Conservation (phyloP, 2,113 vertebrate species). For the Octodon degus region DNA sequence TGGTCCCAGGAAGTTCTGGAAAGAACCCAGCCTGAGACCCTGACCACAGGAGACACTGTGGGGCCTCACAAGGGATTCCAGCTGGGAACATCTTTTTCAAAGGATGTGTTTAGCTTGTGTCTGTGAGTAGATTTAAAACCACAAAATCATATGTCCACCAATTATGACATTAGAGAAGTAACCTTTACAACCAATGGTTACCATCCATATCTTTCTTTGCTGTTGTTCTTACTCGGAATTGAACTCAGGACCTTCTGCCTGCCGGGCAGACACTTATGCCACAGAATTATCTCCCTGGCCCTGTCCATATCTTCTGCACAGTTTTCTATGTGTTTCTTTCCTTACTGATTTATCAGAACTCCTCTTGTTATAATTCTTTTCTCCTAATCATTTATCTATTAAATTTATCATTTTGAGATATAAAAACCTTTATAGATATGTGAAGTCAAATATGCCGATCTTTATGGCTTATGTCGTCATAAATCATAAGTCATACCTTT, state of each 20-base stretch:
- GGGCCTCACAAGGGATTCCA: not conserved
- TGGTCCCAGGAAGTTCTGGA: not conserved
- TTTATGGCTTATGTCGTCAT: not conserved
- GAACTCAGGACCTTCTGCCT: too few relatives aligned
- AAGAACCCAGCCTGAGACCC: not conserved
- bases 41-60: accelerated
- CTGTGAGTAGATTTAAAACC: not conserved
- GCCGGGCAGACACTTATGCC: too few relatives aligned
- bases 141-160: not conserved
- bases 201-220: not conserved
- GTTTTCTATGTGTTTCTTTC: not conserved
- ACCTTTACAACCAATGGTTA: not conserved
- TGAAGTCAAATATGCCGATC: not conserved
- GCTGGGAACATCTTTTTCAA: not conserved
- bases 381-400: not conserved
- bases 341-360: not conserved
- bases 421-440: not conserved
- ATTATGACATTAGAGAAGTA: not conserved
- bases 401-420: not conserved
- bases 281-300: too few relatives aligned
- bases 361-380: not conserved
- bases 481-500: constrained; percentile 2
- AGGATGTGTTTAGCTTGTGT: not conserved
- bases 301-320: not conserved
- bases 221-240: too few relatives aligned